Evolutionary conservation across 2,113 vertebrate species (phyloP).

Genomic region (Gallinago paraguaiae): DNA sequence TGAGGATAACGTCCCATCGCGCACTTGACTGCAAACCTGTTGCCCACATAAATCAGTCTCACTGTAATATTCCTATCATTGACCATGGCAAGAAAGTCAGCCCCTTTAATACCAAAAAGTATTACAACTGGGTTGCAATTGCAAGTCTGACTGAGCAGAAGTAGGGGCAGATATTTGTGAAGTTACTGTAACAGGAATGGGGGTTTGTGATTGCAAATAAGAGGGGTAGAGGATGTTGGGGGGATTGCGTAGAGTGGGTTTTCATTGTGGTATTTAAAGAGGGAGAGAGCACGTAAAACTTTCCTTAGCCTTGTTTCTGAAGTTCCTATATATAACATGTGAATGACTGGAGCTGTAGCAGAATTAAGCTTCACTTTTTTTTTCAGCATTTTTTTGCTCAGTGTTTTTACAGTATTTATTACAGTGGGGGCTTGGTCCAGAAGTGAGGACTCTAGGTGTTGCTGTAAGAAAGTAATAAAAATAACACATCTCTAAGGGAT

Average conservation of each 20-base stretch:
- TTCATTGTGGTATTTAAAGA: neutral
- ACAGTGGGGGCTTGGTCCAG: neutral
- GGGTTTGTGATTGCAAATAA: neutral
- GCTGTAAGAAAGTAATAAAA: slow-evolving; percentile 18
- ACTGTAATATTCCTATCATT: neutral
- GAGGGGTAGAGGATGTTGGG: neutral
- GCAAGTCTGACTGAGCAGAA: neutral
- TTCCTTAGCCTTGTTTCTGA: neutral
- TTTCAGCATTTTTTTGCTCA: neutral
- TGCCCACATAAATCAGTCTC: neutral
- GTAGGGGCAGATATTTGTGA: neutral
- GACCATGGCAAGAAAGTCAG: neutral
- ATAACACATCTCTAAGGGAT: neutral
- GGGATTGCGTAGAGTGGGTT: neutral
- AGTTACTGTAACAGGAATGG: neutral
- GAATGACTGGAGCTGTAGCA: neutral
- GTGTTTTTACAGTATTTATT: neutral
- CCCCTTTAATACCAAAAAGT: neutral
- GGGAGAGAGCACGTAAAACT: neutral
- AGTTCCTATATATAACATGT: neutral
- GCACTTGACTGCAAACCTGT: neutral
- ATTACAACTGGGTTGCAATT: neutral
- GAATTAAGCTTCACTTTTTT: neutral
- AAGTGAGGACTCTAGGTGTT: neutral
- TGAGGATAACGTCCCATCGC: neutral